phyloP scores from a whole-genome alignment of 2,888 invertebrate genomes.

The Linnaemya vulpina region DNA sequence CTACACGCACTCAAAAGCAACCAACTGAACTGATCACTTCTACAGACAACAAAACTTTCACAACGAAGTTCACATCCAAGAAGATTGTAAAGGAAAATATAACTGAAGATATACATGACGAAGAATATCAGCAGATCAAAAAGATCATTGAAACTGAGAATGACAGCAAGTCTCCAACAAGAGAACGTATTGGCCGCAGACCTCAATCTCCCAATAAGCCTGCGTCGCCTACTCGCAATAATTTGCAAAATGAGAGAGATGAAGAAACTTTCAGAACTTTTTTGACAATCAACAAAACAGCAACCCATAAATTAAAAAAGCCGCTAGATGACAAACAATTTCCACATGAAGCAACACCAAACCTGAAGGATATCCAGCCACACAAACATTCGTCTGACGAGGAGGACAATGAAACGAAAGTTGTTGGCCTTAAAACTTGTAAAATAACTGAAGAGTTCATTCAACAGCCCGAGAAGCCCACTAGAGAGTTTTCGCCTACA shows the following conservation, averaged over 20 bases:
- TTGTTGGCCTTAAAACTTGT: neutral
- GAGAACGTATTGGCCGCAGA: neutral
- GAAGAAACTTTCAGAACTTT: conserved; percentile 12
- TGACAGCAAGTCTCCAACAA: conserved; percentile 10
- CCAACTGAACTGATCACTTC: neutral
- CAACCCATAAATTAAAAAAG: neutral
- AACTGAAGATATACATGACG: neutral
- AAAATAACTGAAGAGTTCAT: neutral
- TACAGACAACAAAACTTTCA: conserved; percentile 11
- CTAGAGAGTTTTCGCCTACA: too few relatives aligned
- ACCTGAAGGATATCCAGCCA: neutral
- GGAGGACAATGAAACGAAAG: conserved; percentile 1
- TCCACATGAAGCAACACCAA: neutral
- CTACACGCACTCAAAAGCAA: neutral
- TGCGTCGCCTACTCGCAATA: conserved; percentile 4
- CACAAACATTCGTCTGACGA: neutral
- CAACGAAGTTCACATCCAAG: neutral
- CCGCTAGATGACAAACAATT: neutral
- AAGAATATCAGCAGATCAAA: conserved; percentile 4
- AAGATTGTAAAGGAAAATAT: conserved; percentile 19
- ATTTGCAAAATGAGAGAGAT: neutral
- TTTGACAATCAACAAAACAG: conserved; percentile 1
- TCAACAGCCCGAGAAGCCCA: neutral
- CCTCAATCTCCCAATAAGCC: conserved; percentile 29
- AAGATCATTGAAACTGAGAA: neutral